Evolutionary conservation across 1,140 invertebrate genomes (phyloP), one percentile per base, ranked within the genome.

Genomic region (Zaprionus capensis): DNA sequence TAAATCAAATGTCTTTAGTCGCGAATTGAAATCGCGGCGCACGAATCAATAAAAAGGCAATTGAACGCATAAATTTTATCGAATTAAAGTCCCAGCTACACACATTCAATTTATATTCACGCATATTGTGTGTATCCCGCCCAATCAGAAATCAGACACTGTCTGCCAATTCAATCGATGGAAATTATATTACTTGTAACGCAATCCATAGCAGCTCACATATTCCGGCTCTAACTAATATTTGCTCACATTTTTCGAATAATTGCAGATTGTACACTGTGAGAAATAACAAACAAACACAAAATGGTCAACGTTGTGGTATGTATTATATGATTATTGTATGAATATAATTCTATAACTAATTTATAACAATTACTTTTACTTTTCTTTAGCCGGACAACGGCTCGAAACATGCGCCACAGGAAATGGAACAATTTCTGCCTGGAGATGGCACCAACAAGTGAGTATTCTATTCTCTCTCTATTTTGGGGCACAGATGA

Each of bases 381-480:
- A 59, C 46, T 46, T 17, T 36, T 56, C 51, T 20, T 44, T 22
- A 72, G 49, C 67, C 92, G 83, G 91, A 92, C 51, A 80, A 83
- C 71, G 81, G 83, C 64, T 72, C 76, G 56, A 91, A 91, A 64
- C 78, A 78, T 88, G 86, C 84, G 46, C 79, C 92, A 55, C 93
- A 93, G 80, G 95, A 96, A 91, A 92, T 95, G 92, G 95, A 96
- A 74, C 95, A 95, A 62, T 96, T 96, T 76, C 87, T 96, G 31
- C 95, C 95, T 22, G 93, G 94, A 78, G 95, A 77, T 31, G 78
- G 79, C 58, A 57, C 80, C 61, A 81, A 71, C 31, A 92, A 83
- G 91, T 92, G 55, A 91, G 91, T 92, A 59, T 46, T 26, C 24
- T 26, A 26, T 26, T 26, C 0, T 38, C 22, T 15, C n/a, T 63